Percentiles rank a stretch among this genome's conserved stretches.
These are phyloP conservation scores for Tapirus terrestris DNA, from an alignment of 2,113 vertebrate species.

Conservation along the genomic window DNA sequence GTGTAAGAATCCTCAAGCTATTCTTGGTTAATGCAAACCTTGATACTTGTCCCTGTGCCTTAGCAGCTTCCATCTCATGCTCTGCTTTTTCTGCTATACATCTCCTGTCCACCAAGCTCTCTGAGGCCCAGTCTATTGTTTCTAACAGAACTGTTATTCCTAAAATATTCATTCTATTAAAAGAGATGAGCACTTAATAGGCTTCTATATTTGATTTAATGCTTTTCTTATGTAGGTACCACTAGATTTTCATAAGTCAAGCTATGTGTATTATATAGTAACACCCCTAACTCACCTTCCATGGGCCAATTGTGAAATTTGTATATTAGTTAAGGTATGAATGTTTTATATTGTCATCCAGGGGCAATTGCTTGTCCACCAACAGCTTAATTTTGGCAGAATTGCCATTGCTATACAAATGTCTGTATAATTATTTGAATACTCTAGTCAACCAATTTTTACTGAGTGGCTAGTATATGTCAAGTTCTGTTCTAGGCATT, in stretches of 20 bases:
- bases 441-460: background rate
- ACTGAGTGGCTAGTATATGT: background rate
- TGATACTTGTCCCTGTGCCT: background rate
- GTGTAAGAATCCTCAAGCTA: background rate
- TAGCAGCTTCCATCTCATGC: background rate
- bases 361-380: background rate
- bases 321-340: background rate
- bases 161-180: background rate
- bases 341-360: conserved; percentile 62
- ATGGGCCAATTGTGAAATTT: background rate
- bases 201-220: background rate
- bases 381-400: conserved; percentile 12
- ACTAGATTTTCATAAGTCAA: background rate
- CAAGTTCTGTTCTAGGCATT: background rate
- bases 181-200: background rate
- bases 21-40: background rate
- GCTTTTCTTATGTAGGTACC: background rate
- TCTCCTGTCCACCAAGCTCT: background rate
- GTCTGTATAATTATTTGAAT: conserved; percentile 9
- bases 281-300: background rate
- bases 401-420: background rate
- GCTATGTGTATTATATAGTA: background rate
- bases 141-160: background rate
- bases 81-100: background rate
- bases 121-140: background rate